Evolutionary conservation across 1,140 invertebrate genomes (phyloP).

Genomic region (Steinernema feltiae): DNA sequence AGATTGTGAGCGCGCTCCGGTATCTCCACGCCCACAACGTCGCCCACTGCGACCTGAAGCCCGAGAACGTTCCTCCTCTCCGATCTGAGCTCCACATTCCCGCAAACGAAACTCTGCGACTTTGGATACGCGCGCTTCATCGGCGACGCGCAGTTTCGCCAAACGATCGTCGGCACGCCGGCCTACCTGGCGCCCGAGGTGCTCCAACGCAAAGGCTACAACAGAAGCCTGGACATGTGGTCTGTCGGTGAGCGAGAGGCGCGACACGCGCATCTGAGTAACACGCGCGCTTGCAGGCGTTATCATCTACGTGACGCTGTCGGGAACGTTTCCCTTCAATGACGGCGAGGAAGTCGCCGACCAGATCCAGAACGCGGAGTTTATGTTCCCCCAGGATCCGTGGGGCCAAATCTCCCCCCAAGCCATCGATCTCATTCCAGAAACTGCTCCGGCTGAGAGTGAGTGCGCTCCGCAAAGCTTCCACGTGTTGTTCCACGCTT

Average conservation of each 20-base stretch:
- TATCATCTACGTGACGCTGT: constrained; percentile 85
- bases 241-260: no score
- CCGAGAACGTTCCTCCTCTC: constrained; percentile 56
- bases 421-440: constrained; percentile 92
- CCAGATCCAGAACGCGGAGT: constrained; percentile 97
- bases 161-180: constrained; percentile 94
- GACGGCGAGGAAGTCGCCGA: constrained; percentile 99
- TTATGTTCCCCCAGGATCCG: constrained; percentile 98
- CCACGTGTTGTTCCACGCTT: constrained; percentile 12
- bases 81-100: constrained; percentile 47
- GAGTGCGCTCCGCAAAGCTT: neutral
- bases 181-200: constrained; percentile 83
- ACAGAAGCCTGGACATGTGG: constrained; percentile 98
- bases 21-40: constrained; percentile 90
- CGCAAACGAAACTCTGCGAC: constrained; percentile 79
- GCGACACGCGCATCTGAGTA: no score
- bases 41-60: constrained; percentile 71
- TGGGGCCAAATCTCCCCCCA: constrained; percentile 93
- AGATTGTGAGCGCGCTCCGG: constrained; percentile 90
- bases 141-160: constrained; percentile 92
- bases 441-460: constrained; percentile 96
- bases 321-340: constrained; percentile 97
- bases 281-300: no score
- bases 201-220: constrained; percentile 81
- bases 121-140: constrained; percentile 98